A percentile compares a stretch with the other conserved stretches of the same genome.
Evolutionary conservation across 2,113 vertebrate genomes (phyloP).

Genomic region (Nansenia antarctica): DNA sequence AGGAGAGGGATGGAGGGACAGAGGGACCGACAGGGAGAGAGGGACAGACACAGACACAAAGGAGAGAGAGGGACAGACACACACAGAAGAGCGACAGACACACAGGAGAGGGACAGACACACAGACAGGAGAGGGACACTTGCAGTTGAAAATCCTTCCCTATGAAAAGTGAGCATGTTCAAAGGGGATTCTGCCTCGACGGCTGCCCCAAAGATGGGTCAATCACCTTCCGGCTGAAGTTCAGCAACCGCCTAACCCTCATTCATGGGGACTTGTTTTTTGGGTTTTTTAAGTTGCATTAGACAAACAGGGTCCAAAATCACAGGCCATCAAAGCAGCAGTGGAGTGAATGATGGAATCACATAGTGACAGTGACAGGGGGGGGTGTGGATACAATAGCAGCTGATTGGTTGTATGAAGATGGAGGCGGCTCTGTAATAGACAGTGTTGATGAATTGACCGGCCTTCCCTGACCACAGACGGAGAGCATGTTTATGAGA

Average conservation of each 20-base stretch:
- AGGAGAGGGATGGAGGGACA: too few relatives aligned
- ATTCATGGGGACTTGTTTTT: too few relatives aligned
- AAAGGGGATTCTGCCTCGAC: neutral
- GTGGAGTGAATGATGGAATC: constrained; percentile 9
- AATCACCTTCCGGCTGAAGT: neutral
- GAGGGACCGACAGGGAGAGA: too few relatives aligned
- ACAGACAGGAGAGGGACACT: constrained; percentile 13
- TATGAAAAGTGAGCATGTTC: neutral
- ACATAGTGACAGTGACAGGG: constrained; percentile 40
- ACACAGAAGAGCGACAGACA: neutral
- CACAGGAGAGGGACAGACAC: constrained; percentile 2
- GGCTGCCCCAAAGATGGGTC: neutral
- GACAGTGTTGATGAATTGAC: constrained; percentile 52
- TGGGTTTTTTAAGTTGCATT: too few relatives aligned
- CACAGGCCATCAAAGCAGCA: neutral
- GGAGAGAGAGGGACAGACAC: too few relatives aligned
- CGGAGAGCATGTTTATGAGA: constrained; percentile 37
- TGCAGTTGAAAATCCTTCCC: too few relatives aligned
- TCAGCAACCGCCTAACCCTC: too few relatives aligned
- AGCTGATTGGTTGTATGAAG: constrained; percentile 65
- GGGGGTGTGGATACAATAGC: constrained; percentile 45
- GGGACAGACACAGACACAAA: too few relatives aligned
- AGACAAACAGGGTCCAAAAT: too few relatives aligned
- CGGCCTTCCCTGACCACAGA: constrained; percentile 28
- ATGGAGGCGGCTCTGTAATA: constrained; percentile 59